A percentile compares a stretch with the other conserved stretches of the same genome.
These are phyloP conservation scores for Crotalus tigris DNA, from an alignment of 2,113 vertebrate species.

Conservation along the genomic window DNA sequence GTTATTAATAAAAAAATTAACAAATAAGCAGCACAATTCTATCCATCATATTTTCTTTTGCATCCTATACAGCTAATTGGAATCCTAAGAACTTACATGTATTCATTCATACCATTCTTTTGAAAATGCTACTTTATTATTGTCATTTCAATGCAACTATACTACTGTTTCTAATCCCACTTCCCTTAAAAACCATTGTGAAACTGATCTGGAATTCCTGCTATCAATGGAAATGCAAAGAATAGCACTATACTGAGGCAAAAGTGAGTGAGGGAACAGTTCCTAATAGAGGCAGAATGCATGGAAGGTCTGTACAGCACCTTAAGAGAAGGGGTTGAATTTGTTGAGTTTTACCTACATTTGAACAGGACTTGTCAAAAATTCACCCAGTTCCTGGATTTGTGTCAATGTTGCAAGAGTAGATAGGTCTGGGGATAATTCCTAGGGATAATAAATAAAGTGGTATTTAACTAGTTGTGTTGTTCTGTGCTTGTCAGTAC, in stretches of 20 bases:
- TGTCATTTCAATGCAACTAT: not conserved
- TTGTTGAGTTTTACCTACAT: not conserved
- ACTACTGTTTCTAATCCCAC: not conserved
- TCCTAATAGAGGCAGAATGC: not conserved
- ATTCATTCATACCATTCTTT: not conserved
- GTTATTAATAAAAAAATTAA: not conserved
- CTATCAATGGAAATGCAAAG: not conserved
- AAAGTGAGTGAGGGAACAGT: not conserved
- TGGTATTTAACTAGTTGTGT: not conserved
- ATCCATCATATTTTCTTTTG: not conserved
- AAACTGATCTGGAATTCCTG: not conserved
- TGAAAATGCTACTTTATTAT: not conserved
- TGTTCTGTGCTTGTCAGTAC: not conserved
- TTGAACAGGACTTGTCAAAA: not conserved
- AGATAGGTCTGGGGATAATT: not conserved
- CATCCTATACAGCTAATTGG: not conserved
- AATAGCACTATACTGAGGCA: not conserved
- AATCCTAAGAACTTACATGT: not conserved
- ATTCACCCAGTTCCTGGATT: not conserved
- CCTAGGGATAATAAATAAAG: not conserved
- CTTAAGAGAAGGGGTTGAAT: not conserved
- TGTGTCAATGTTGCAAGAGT: not conserved
- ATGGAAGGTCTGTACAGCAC: not conserved
- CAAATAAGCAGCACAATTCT: not conserved
- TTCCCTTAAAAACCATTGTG: not conserved